Evolutionary conservation across 2,888 invertebrate species (phyloP).

Genomic region (Ichneumon xanthorius): DNA sequence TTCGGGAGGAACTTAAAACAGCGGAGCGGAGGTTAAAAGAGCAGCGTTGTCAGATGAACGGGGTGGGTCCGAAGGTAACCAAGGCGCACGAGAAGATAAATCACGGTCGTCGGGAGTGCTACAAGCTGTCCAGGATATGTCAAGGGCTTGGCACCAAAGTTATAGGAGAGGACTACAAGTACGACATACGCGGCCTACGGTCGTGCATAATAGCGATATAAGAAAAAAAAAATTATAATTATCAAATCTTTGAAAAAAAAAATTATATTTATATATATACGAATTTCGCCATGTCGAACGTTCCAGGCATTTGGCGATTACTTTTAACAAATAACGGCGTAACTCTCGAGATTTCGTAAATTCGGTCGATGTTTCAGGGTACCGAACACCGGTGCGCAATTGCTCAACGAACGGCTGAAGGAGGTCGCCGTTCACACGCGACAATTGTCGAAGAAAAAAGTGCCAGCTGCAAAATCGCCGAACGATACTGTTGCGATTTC

Average conservation of each 20-base stretch:
- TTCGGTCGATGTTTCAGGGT: slow-evolving; percentile 76
- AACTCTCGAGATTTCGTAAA: slow-evolving; percentile 23
- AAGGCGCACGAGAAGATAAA: slow-evolving; percentile 78
- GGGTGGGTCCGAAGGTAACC: slow-evolving; percentile 78
- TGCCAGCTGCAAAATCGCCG: slow-evolving; percentile 55
- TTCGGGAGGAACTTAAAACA: slow-evolving; percentile 77
- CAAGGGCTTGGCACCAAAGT: slow-evolving; percentile 78
- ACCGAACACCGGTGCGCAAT: slow-evolving; percentile 79
- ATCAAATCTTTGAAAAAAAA: slow-evolving; percentile 31
- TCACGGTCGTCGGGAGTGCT: slow-evolving; percentile 79
- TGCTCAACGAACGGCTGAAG: slow-evolving; percentile 79
- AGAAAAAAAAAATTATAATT: slow-evolving; percentile 11
- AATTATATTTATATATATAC: not conserved
- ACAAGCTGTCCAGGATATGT: slow-evolving; percentile 80
- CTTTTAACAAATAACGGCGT: not conserved
- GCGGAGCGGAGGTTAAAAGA: slow-evolving; percentile 78
- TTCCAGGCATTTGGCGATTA: not conserved
- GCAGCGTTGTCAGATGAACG: slow-evolving; percentile 78
- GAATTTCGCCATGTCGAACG: not conserved
- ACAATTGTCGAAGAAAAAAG: slow-evolving; percentile 77
- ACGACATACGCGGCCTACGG: slow-evolving; percentile 62
- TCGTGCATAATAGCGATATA: slow-evolving; percentile 23
- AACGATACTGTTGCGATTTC: slow-evolving; percentile 1
- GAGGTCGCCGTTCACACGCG: slow-evolving; percentile 81
- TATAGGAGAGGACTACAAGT: slow-evolving; percentile 81